These are phyloP conservation scores for Ictalurus furcatus DNA, from an alignment of 2,113 vertebrate genomes.

Conservation along the genomic window DNA sequence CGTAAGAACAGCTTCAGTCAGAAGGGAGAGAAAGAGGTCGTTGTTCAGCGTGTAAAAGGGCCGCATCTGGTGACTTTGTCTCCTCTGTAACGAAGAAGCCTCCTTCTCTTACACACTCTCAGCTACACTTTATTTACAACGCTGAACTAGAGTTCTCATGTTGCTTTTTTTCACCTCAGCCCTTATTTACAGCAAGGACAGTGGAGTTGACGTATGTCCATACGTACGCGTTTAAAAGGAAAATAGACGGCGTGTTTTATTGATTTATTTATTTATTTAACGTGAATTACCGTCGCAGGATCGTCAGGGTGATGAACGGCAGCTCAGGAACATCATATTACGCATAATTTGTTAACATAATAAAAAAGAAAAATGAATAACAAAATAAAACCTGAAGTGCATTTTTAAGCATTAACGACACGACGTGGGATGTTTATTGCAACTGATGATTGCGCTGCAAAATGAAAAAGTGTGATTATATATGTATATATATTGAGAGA, in stretches of 20 bases:
- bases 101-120: constrained; percentile 6
- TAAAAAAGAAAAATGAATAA: too few species aligned
- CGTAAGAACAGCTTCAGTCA: constrained; percentile 24
- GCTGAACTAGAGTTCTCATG: not conserved
- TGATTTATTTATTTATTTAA: too few species aligned
- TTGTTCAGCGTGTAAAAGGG: constrained; percentile 17
- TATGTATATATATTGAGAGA: not conserved
- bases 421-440: not conserved
- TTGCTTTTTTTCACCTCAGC: not conserved
- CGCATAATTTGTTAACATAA: too few species aligned
- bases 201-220: not conserved
- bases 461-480: not conserved
- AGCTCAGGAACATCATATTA: not conserved
- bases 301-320: not conserved
- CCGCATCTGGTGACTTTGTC: constrained; percentile 28
- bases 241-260: too few species aligned
- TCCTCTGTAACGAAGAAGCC: constrained; percentile 9
- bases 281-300: not conserved
- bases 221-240: not conserved
- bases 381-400: too few species aligned
- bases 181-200: constrained; percentile 4
- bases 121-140: constrained; percentile 15
- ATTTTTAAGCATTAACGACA: not conserved
- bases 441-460: not conserved
- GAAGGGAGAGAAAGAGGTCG: constrained; percentile 28